Evolutionary conservation across 2,797 vertebrate species (phyloP).

Genomic region (Acipenser ruthenus): DNA sequence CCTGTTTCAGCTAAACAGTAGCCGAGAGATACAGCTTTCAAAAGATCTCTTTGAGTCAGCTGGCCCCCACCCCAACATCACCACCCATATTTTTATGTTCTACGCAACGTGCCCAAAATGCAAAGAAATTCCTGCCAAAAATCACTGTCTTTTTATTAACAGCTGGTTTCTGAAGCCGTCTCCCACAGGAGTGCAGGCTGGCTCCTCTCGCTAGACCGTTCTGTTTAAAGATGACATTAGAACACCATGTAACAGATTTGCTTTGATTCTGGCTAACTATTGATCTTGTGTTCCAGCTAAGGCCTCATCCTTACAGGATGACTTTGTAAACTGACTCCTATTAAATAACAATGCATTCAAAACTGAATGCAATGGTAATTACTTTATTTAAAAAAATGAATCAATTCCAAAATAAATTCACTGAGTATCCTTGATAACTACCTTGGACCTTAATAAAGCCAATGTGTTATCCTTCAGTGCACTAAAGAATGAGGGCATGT

Average conservation of each 20-base stretch:
- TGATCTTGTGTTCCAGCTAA: constrained; percentile 16
- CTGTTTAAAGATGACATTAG: constrained; percentile 2
- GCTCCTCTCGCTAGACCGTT: neutral
- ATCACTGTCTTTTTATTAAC: neutral
- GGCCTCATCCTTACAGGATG: no score
- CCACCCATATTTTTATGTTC: neutral
- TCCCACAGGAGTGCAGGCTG: neutral
- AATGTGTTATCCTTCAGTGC: constrained; percentile 27
- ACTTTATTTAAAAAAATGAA: no score
- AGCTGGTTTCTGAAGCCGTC: neutral
- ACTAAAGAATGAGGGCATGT: constrained; percentile 44
- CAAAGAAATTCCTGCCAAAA: neutral
- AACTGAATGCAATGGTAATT: neutral
- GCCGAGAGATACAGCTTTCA: no score
- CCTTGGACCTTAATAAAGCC: constrained; percentile 14
- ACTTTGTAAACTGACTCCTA: no score
- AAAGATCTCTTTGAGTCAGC: neutral
- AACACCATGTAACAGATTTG: constrained; percentile 12
- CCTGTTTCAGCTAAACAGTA: no score
- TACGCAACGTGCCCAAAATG: neutral
- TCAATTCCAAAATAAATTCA: constrained; percentile 34
- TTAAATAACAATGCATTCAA: neutral
- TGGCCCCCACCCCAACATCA: neutral
- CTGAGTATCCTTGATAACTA: constrained; percentile 11
- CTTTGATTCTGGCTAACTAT: constrained; percentile 17